Percentiles rank a stretch among this genome's conserved stretches.
Evolutionary conservation across 2,113 vertebrate species (phyloP).

Genomic region (Antechinus flavipes): DNA sequence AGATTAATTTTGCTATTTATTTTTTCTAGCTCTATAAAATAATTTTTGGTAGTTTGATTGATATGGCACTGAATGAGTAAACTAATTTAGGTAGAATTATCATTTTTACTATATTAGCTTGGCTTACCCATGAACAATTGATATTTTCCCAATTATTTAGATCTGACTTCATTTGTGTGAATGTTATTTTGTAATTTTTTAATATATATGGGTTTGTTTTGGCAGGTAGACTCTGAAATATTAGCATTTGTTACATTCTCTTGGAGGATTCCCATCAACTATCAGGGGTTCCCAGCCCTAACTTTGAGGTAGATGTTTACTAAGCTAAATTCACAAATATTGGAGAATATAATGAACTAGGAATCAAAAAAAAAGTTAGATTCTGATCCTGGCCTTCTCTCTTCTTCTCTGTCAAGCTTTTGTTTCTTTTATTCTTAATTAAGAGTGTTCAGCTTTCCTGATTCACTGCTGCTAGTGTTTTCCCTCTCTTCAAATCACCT

Average conservation of each 20-base stretch:
- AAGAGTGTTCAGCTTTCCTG: background rate
- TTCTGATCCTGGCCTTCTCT: background rate
- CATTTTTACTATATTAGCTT: no score
- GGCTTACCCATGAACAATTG: no score
- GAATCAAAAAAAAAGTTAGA: background rate
- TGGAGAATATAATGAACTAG: background rate
- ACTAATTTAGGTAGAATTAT: no score
- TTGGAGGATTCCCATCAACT: background rate
- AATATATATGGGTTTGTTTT: no score
- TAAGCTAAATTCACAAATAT: background rate
- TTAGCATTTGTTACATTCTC: background rate
- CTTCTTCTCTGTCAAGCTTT: background rate
- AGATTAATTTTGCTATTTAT: no score
- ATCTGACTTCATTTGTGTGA: no score
- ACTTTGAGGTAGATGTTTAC: background rate
- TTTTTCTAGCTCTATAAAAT: no score
- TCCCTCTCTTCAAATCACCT: background rate
- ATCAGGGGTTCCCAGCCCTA: background rate
- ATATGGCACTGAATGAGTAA: no score
- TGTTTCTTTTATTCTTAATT: background rate
- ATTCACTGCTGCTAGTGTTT: background rate
- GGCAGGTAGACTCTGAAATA: no score
- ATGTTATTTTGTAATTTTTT: no score
- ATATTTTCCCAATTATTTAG: no score
- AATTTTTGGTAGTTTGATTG: no score